Conservation (phyloP, 35 echinoderm and acorn worm genomes). For the Ptychodera flava region DNA sequence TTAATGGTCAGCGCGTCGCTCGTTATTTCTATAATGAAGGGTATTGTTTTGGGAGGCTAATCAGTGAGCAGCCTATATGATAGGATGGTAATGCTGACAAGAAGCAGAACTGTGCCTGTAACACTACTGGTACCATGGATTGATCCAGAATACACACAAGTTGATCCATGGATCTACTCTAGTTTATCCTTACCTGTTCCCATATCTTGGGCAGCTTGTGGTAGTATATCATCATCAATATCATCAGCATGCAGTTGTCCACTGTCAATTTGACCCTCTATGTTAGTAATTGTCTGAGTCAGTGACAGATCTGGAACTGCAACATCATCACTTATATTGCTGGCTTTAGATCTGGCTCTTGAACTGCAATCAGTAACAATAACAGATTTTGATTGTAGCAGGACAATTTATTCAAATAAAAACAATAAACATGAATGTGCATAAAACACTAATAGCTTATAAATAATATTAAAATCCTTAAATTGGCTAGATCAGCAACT, state of each 20-base stretch:
- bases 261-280: conserved; percentile 76
- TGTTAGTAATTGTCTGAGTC: conserved; percentile 69
- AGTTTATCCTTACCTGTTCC: conserved; percentile 89
- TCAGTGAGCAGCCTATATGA: too few species aligned
- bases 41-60: too few species aligned
- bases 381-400: background rate
- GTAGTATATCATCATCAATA: conserved; percentile 78
- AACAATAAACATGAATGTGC: background rate
- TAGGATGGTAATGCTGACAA: too few species aligned
- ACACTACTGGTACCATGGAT: too few species aligned
- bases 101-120: too few species aligned
- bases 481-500: too few species aligned
- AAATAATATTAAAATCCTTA: too few species aligned
- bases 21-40: too few species aligned
- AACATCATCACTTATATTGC: conserved; percentile 64
- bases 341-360: conserved; percentile 30
- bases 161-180: too few species aligned
- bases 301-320: conserved; percentile 66
- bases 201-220: conserved; percentile 97
- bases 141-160: too few species aligned
- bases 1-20: too few species aligned
- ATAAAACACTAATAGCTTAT: too few species aligned
- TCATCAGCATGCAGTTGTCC: conserved; percentile 5
- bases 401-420: background rate
- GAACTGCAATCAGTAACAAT: conserved; percentile 16